These are phyloP conservation scores for Psococerastis gibbosa DNA, from an alignment of 2,888 invertebrate genomes.

Conservation along the genomic window DNA sequence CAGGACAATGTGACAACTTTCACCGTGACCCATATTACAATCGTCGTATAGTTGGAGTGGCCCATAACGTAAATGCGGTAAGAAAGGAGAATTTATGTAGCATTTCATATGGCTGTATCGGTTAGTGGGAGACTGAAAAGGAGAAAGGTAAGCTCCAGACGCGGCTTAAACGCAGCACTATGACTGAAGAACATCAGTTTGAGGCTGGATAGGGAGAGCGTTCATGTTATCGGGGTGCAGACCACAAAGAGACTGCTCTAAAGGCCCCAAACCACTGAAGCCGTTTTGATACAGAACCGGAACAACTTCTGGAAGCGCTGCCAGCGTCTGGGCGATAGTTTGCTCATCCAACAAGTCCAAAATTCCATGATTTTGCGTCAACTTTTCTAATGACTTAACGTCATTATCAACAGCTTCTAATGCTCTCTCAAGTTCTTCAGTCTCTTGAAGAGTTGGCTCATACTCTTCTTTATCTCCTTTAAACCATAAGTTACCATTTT, in stretches of 20 bases:
- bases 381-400: conserved; percentile 23
- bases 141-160: too few species aligned
- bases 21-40: too few species aligned
- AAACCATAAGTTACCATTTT: too few species aligned
- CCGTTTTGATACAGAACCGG: conserved; percentile 9
- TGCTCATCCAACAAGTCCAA: conserved; percentile 5
- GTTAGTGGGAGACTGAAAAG: not conserved
- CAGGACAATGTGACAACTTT: too few species aligned
- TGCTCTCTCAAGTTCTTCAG: conserved; percentile 73
- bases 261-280: not conserved
- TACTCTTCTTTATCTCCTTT: conserved; percentile 46
- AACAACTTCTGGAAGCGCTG: conserved; percentile 6
- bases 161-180: not conserved
- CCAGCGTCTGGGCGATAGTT: conserved; percentile 7
- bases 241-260: conserved; percentile 3
- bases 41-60: too few species aligned
- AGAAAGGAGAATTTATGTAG: too few species aligned
- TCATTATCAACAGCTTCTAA: conserved; percentile 58
- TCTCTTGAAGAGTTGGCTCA: conserved; percentile 57
- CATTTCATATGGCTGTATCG: too few species aligned
- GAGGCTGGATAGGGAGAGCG: not conserved
- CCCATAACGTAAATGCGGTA: too few species aligned
- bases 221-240: not conserved
- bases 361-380: conserved; percentile 2
- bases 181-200: conserved; percentile 8